These are phyloP conservation scores for Vespertilio murinus DNA, from an alignment of 2,797 vertebrate species.

Conservation along the genomic window DNA sequence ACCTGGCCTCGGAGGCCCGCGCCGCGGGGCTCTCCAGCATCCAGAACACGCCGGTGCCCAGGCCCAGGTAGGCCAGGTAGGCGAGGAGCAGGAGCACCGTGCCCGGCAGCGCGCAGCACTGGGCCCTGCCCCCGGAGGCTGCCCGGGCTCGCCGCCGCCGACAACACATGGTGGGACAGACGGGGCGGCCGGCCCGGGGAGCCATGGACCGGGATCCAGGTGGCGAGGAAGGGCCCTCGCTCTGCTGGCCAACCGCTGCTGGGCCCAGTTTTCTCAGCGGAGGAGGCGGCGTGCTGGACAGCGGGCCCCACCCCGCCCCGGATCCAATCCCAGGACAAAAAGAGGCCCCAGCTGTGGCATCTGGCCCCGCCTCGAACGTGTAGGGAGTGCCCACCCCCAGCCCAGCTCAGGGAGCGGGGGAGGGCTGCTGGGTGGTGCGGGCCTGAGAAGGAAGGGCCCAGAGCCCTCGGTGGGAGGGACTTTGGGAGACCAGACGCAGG, in stretches of 20 bases:
- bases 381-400: not conserved
- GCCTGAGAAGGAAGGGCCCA: not conserved
- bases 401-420: not conserved
- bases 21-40: slow-evolving; percentile 88
- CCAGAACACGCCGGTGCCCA: slow-evolving; percentile 89
- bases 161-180: not conserved
- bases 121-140: fast-evolving
- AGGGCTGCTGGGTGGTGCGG: not conserved
- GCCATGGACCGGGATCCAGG: not conserved
- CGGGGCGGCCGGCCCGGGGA: not conserved
- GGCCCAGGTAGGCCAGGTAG: slow-evolving; percentile 88
- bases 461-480: not conserved
- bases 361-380: not conserved
- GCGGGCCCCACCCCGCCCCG: not conserved
- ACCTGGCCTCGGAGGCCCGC: slow-evolving; percentile 81
- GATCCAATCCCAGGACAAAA: slow-evolving; percentile 51
- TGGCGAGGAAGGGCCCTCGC: not conserved
- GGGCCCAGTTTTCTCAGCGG: not conserved
- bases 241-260: not conserved
- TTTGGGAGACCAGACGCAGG: not conserved
- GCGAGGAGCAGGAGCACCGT: slow-evolving; percentile 81
- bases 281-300: not conserved
- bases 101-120: not conserved
- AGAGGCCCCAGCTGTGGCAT: not conserved
- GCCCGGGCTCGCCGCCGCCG: not conserved